These are phyloP conservation scores for Aphis craccivora DNA, from an alignment of 1,140 invertebrate species.

Conservation along the genomic window DNA sequence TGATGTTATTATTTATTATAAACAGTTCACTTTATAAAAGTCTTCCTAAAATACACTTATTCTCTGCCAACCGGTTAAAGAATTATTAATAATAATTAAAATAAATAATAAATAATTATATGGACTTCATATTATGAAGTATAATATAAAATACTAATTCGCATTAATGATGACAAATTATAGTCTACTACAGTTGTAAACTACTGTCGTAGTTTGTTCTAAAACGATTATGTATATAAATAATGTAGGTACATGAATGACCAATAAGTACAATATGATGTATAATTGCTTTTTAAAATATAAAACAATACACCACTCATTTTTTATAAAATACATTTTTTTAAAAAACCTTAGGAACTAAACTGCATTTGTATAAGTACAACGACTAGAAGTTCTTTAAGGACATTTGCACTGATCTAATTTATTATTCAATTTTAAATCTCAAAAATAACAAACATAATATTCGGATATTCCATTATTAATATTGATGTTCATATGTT, in stretches of 20 bases:
- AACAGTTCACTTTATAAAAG: not conserved
- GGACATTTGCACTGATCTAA: not conserved
- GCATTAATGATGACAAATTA: not conserved
- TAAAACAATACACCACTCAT: not conserved
- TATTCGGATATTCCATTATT: not conserved
- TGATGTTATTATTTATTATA: not conserved
- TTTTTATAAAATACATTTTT: not conserved
- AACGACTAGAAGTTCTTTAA: not conserved
- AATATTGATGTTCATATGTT: not conserved
- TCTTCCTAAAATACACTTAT: not conserved
- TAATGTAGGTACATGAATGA: not conserved
- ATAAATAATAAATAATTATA: not conserved
- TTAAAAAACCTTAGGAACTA: not conserved
- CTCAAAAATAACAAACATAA: not conserved
- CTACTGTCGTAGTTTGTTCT: not conserved
- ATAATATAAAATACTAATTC: not conserved
- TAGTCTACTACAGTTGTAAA: not conserved
- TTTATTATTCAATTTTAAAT: not conserved
- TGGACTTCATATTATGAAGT: not conserved
- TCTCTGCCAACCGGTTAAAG: not conserved
- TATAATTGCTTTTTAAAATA: constrained; percentile 6
- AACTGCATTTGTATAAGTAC: not conserved
- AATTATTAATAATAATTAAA: not conserved
- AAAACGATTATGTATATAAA: not conserved
- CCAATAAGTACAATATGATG: not conserved